Conservation (phyloP, 2,888 invertebrate genomes). For the Mesorhabditis spiculigera region DNA sequence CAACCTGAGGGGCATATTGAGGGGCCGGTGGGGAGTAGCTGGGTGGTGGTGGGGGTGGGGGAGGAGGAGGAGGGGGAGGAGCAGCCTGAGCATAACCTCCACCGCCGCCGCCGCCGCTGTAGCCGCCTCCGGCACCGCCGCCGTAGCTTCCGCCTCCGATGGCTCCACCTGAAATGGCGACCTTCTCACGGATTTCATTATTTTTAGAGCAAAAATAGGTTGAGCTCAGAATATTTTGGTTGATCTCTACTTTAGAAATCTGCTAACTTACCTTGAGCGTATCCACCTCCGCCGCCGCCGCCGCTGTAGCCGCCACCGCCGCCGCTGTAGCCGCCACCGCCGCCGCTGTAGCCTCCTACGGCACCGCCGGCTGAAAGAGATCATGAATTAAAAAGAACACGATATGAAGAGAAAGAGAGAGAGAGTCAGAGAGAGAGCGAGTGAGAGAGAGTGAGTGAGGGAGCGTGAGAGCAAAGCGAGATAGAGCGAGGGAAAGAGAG, state of each 20-base stretch:
- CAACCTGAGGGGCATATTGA: not conserved
- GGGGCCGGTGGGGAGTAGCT: not conserved
- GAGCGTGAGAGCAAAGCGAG: too few species aligned
- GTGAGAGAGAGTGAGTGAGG: too few species aligned
- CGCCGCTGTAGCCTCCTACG: too few species aligned
- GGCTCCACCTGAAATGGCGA: not conserved
- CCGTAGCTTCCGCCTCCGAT: constrained; percentile 1
- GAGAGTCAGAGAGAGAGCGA: too few species aligned
- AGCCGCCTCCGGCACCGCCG: not conserved
- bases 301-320: not conserved
- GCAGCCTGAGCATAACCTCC: not conserved
- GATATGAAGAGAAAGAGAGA: too few species aligned
- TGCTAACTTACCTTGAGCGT: not conserved
- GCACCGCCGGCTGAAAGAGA: too few species aligned
- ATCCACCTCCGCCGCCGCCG: not conserved
- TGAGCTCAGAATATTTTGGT: not conserved
- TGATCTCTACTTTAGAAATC: not conserved
- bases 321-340: not conserved
- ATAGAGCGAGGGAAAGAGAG: too few species aligned
- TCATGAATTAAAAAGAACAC: too few species aligned
- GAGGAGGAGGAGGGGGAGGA: not conserved
- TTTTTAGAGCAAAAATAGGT: not conserved
- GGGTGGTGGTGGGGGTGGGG: constrained; percentile 3
- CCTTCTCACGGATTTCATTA: not conserved
- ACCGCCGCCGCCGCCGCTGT: not conserved